Percentiles rank a stretch among this genome's conserved stretches.
Evolutionary conservation across 1,140 invertebrate genomes (phyloP).

Genomic region (Periplaneta americana): DNA sequence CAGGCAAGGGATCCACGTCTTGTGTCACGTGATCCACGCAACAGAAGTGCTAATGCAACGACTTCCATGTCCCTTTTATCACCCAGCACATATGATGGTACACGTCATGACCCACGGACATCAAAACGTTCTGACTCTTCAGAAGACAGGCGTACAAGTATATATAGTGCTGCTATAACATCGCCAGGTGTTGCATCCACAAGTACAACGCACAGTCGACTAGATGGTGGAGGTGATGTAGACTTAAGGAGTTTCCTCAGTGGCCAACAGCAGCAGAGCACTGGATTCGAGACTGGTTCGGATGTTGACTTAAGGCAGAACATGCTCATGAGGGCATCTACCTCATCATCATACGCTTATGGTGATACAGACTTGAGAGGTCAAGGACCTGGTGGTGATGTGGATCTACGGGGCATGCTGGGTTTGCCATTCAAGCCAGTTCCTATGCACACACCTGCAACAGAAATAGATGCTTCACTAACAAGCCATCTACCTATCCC

Average conservation of each 20-base stretch:
- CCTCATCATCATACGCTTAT: conserved; percentile 25
- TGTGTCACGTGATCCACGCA: conserved; percentile 3
- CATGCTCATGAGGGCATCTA: neutral
- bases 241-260: conserved; percentile 37
- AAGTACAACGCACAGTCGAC: neutral
- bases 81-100: neutral
- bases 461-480: conserved; percentile 77
- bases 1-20: conserved; percentile 6
- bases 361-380: conserved; percentile 48
- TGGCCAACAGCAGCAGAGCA: too few relatives aligned
- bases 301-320: conserved; percentile 37
- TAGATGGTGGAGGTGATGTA: conserved; percentile 38
- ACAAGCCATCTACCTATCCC: conserved; percentile 65
- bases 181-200: neutral
- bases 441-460: conserved; percentile 71
- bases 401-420: conserved; percentile 60
- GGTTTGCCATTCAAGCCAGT: conserved; percentile 68
- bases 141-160: neutral
- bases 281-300: conserved; percentile 18
- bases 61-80: neutral
- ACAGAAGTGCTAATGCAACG: neutral
- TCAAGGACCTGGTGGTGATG: conserved; percentile 39
- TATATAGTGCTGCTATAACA: conserved; percentile 4
- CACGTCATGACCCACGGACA: neutral
- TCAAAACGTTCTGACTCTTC: neutral